A percentile compares a stretch with the other conserved stretches of the same genome.
Conservation (phyloP, 2,888 invertebrate genomes). For the Ctenicera cuprea region DNA sequence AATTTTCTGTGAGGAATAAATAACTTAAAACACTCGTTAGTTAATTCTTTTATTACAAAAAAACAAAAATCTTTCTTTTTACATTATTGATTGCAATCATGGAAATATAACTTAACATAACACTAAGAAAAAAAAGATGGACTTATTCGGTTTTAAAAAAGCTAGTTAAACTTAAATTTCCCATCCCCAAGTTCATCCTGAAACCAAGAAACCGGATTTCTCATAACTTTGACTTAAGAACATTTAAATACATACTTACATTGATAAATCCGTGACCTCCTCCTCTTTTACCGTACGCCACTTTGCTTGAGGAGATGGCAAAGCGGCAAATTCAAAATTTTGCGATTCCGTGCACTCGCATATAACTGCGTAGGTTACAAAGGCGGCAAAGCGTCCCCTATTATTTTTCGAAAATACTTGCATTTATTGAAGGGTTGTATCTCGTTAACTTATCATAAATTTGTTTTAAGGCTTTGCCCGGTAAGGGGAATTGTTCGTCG, state of each 20-base stretch:
- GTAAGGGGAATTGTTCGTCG: constrained; percentile 1
- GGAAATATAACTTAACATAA: too few relatives aligned
- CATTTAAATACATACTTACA: constrained; percentile 21
- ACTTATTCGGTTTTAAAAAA: neutral
- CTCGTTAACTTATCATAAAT: constrained; percentile 9
- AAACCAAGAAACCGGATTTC: constrained; percentile 15
- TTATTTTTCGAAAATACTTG: constrained; percentile 7
- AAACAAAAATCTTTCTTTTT: too few relatives aligned
- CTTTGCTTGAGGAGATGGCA: neutral
- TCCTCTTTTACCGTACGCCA: constrained; percentile 1
- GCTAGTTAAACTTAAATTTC: too few relatives aligned
- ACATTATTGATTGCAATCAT: too few relatives aligned
- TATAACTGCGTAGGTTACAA: constrained; percentile 9
- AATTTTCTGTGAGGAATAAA: constrained; percentile 16
- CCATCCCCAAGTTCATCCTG: constrained; percentile 5
- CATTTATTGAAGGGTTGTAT: constrained; percentile 5
- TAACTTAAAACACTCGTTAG: constrained; percentile 10
- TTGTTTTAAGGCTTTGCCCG: constrained; percentile 10
- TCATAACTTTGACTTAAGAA: constrained; percentile 13
- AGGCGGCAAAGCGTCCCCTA: constrained; percentile 10
- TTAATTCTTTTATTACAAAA: constrained; percentile 22
- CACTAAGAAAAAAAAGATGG: too few relatives aligned
- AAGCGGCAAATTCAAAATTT: constrained; percentile 11
- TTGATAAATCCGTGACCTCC: constrained; percentile 18
- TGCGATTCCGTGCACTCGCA: constrained; percentile 7